phyloP scores from a whole-genome alignment of 1,140 invertebrate species.

The Drosophila mauritiana region DNA sequence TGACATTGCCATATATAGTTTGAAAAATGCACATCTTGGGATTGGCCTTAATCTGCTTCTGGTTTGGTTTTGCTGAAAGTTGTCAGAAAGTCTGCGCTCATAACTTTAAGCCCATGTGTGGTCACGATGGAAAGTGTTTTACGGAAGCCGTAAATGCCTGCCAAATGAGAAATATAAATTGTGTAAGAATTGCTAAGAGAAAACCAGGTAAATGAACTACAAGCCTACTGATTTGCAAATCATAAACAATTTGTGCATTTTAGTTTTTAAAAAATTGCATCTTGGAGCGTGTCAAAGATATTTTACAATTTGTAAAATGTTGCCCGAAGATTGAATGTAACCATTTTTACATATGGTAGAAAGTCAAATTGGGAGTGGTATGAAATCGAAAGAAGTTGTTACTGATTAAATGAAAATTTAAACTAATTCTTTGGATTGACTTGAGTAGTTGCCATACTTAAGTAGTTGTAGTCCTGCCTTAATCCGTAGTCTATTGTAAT shows the following conservation, averaged over 20 bases:
- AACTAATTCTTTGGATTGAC: no score
- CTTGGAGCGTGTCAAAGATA: background rate
- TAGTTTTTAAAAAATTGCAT: background rate
- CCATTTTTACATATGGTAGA: no score
- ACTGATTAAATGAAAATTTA: no score
- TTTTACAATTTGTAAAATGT: background rate
- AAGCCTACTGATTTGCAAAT: no score
- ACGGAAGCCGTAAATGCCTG: background rate
- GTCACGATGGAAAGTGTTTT: background rate
- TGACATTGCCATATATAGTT: background rate
- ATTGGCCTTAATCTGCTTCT: background rate
- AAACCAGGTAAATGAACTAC: background rate
- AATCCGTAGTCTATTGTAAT: no score
- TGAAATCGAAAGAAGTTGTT: no score
- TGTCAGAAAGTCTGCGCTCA: background rate
- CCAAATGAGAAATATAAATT: constrained; percentile 3
- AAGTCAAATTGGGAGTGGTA: no score
- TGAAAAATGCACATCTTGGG: background rate
- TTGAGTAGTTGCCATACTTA: no score
- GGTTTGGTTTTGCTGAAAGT: background rate
- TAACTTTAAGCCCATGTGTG: constrained; percentile 8
- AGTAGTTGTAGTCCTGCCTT: no score
- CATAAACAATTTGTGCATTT: background rate
- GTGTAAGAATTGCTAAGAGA: background rate
- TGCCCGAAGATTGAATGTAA: no score